Conservation (phyloP, 2,888 invertebrate genomes). For the Diploptera punctata region DNA sequence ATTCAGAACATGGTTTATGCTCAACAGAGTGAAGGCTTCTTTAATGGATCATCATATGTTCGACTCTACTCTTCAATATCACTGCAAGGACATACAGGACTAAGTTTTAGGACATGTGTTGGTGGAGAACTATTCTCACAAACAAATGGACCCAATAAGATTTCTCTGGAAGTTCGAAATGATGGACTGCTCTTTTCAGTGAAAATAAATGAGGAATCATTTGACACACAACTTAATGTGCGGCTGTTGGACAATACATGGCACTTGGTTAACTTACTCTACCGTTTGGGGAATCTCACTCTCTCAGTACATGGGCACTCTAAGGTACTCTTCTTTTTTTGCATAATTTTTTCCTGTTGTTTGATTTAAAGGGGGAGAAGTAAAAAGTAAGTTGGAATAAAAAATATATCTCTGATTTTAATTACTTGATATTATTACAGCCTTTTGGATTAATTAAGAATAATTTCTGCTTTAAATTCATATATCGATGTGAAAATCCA, state of each 20-base stretch:
- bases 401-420: no score
- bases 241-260: conserved; percentile 81
- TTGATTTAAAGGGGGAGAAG: no score
- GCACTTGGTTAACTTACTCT: conserved; percentile 76
- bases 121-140: conserved; percentile 60
- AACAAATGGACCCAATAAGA: conserved; percentile 28
- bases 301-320: conserved; percentile 60
- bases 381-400: no score
- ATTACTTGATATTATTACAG: no score
- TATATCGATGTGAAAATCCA: no score
- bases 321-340: no score
- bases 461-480: no score
- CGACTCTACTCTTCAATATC: conserved; percentile 75
- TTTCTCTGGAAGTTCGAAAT: conserved; percentile 48
- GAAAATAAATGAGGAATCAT: conserved; percentile 48
- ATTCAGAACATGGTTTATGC: background rate
- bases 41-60: conserved; percentile 81
- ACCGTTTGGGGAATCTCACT: conserved; percentile 65
- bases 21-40: conserved; percentile 73
- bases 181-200: conserved; percentile 61
- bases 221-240: conserved; percentile 69
- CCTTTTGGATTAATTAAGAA: no score
- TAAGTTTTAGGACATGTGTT: conserved; percentile 82
- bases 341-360: no score
- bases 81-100: conserved; percentile 79